Base-by-base conservation (phyloP, 2,797 vertebrate genomes). In the Clarias laeviceps region DNA sequence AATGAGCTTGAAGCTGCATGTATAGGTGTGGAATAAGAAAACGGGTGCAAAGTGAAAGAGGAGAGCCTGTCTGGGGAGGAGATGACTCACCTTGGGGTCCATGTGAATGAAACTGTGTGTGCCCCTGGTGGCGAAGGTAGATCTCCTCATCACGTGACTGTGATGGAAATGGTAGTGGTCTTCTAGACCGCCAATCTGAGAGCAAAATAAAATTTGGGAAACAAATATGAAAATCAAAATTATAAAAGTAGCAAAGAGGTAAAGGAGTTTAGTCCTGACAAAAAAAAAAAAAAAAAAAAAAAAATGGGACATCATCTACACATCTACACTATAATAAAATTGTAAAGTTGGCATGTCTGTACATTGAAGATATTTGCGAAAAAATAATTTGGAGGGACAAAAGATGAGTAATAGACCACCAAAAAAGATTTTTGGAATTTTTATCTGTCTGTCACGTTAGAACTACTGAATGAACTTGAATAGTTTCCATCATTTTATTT, bases 111-210 rank as follows among this genome's bases (percentile, higher is more conserved):
- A 97, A 90, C 91, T 96, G 94, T 98, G 97, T 0, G 94, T 93
- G 3, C 97, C 97, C 83, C 94, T 93, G 79, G 95, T 94, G 85
- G 94, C 93, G 88, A 94, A 92, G 0, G 94, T 94, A 0, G 97
- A 97, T 88, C 97, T 95, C 78, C 96, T 97, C 1, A 98, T 95
- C 0, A 97, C 97, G 90, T 92, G 95, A 91, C 96, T 96, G 89
- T 98, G 97, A 91, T 97, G 96, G 87, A 98, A 98, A 92, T 98
- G 97, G 88, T 98, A 98, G 88, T 97, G 96, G 87, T 97, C 91
- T 73, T 97, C 96, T 93, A 98, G 92, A 90, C 89, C 96, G 82
- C 97, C 97, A n/a, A 98, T 96, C 97, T 98, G 93, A 68, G 88
- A 90, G 59, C 87, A 90, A 90, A 87, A 88, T 84, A 69, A 3